phyloP scores from a whole-genome alignment of 1,140 invertebrate genomes.

The Calliphora vicina region DNA sequence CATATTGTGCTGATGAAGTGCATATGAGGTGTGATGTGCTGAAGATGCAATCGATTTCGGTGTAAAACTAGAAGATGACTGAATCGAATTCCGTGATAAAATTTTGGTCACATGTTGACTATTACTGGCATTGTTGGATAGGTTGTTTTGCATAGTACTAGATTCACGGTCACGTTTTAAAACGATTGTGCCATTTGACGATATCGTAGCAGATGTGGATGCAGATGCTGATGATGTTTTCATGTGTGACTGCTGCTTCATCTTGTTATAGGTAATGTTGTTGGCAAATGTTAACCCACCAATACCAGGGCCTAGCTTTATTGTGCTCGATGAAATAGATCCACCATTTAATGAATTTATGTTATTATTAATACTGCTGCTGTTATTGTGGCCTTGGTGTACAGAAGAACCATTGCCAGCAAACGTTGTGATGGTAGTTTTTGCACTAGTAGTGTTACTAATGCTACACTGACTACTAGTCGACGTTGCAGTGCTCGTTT shows the following conservation, averaged over 20 bases:
- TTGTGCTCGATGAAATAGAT: conserved; percentile 49
- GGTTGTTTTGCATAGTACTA: conserved; percentile 48
- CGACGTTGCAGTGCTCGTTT: not conserved
- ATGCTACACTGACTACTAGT: not conserved
- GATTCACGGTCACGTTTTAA: conserved; percentile 53
- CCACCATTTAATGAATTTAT: conserved; percentile 39
- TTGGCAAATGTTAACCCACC: conserved; percentile 62
- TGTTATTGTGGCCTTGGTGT: not conserved
- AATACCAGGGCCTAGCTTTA: conserved; percentile 60
- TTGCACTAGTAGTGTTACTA: not conserved
- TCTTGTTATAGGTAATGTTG: conserved; percentile 57
- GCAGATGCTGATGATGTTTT: conserved; percentile 44
- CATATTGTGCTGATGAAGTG: conserved; percentile 40
- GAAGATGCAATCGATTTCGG: conserved; percentile 58
- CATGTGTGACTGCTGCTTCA: conserved; percentile 52
- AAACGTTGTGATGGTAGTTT: not conserved
- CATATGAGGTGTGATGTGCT: conserved; percentile 51
- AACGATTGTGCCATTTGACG: conserved; percentile 47
- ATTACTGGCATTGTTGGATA: conserved; percentile 38
- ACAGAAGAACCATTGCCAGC: not conserved
- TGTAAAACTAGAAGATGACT: conserved; percentile 43
- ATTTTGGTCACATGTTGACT: conserved; percentile 43
- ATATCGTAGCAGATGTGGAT: conserved; percentile 21
- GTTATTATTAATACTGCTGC: conserved; percentile 1
- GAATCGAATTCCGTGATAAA: conserved; percentile 39